phyloP scores from a whole-genome alignment of 2,797 vertebrate species.

The Vespertilio murinus region DNA sequence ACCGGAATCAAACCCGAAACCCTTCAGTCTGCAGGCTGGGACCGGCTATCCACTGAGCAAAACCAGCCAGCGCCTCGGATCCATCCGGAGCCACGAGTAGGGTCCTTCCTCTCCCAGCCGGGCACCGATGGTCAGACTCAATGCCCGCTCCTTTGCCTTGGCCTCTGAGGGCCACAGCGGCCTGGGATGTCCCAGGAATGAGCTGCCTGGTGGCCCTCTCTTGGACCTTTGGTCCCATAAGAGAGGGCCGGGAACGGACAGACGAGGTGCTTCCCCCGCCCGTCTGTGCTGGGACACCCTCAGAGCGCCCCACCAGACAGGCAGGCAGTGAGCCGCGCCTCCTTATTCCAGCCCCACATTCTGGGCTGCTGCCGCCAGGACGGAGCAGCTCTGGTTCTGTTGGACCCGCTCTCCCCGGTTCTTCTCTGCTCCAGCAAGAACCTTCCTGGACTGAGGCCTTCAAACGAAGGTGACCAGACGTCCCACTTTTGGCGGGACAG shows the following conservation, averaged over 20 bases:
- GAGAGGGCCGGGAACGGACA: background rate
- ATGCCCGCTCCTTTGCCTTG: background rate
- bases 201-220: background rate
- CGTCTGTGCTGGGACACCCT: background rate
- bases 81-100: background rate
- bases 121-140: background rate
- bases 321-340: accelerated
- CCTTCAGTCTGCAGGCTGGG: too few relatives aligned
- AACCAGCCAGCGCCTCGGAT: background rate
- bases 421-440: background rate
- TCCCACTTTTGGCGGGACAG: too few relatives aligned
- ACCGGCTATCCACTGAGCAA: too few relatives aligned
- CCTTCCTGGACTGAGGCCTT: background rate
- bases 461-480: too few relatives aligned
- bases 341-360: background rate
- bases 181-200: background rate
- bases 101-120: background rate
- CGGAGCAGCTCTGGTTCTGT: background rate
- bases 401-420: background rate
- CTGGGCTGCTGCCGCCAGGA: background rate
- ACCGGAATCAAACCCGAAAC: too few relatives aligned
- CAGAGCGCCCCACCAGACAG: background rate
- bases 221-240: background rate
- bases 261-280: accelerated
- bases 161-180: background rate